Evolutionary conservation across 1,140 invertebrate species (phyloP), one percentile per base, ranked within the genome.

Genomic region (Steinernema feltiae): DNA sequence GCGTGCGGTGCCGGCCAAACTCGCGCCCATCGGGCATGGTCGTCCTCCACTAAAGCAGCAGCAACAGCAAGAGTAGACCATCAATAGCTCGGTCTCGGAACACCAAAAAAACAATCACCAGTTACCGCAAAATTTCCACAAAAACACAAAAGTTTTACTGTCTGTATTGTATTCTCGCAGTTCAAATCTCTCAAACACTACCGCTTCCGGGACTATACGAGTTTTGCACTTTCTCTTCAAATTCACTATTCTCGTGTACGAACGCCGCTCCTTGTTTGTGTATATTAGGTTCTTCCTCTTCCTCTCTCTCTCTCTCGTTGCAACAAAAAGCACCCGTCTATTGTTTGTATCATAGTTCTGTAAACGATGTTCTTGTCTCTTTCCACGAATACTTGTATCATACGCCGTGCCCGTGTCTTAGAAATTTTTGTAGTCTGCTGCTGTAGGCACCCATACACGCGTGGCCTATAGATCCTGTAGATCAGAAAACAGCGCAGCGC

Each of bases 1-100:
- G 71, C 78, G 83, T 24, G 76, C 70, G 32, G 70, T 78, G 21
- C 81, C 83, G 18, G 79, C 83, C 24, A 84, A 83, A 46, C 72
- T 84, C 32, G 79, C 79, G 18, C 80, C 80, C 29, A 81, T 81
- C 30, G 80, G 80, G 27, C 79, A 78, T 48, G 80, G 80, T 31
- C 77, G 80, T 29, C 80, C 77, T 72, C 75, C 80, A 7, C 24
- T 63, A 7, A 63, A 27, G 7, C 7, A 7, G 15, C 7, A 63
- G 7, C 53, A 21, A 15, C 53, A 63, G 24, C 24, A 27, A 27
- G 24, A 3, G 7, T 3, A 3, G 24, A 12, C 15, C n/a, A n/a
- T n/a, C n/a, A n/a, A 63, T n/a, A n/a, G n/a, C 53, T 12, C 24
- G 53, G 7, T 63, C 7, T 21, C 53, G 24, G 7, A n/a, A 63